Percentiles rank a stretch among this genome's conserved stretches.
Conservation (phyloP, 2,797 vertebrate genomes). For the Lagorchestes hirsutus region DNA sequence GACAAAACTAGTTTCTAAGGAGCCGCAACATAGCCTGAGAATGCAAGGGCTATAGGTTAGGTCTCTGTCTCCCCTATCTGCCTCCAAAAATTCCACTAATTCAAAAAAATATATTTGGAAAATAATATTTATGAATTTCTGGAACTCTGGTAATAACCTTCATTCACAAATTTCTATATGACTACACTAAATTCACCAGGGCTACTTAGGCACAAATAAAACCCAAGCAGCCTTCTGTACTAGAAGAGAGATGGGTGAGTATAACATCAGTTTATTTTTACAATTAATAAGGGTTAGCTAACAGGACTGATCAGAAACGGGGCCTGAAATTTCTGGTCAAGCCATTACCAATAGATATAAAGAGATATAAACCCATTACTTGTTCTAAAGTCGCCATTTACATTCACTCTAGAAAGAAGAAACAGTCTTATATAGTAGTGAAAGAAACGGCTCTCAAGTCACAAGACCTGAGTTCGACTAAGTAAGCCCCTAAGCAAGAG, state of each 20-base stretch:
- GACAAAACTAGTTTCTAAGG: slow-evolving; percentile 13
- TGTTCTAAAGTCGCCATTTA: slow-evolving; percentile 38
- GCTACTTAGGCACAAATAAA: neutral
- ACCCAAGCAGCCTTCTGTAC: slow-evolving; percentile 39
- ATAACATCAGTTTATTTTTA: slow-evolving; percentile 41
- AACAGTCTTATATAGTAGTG: neutral
- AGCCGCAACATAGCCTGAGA: neutral
- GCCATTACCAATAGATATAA: slow-evolving; percentile 14
- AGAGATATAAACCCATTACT: neutral
- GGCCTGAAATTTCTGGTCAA: neutral
- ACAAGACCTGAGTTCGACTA: neutral
- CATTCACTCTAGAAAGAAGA: slow-evolving; percentile 37
- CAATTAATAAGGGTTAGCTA: slow-evolving; percentile 39
- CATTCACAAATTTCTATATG: neutral
- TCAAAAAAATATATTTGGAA: slow-evolving; percentile 4
- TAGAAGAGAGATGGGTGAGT: slow-evolving; percentile 33
- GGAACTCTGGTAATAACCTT: neutral
- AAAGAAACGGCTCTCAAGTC: neutral
- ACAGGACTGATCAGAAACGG: neutral
- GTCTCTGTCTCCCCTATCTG: neutral
- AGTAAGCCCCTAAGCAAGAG: neutral
- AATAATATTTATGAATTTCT: slow-evolving; percentile 7
- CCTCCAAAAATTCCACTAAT: neutral
- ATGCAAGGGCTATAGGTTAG: neutral
- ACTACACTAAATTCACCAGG: slow-evolving; percentile 38